Base-by-base conservation (phyloP, 2,797 vertebrate species). In the Adelosebastes latens region DNA sequence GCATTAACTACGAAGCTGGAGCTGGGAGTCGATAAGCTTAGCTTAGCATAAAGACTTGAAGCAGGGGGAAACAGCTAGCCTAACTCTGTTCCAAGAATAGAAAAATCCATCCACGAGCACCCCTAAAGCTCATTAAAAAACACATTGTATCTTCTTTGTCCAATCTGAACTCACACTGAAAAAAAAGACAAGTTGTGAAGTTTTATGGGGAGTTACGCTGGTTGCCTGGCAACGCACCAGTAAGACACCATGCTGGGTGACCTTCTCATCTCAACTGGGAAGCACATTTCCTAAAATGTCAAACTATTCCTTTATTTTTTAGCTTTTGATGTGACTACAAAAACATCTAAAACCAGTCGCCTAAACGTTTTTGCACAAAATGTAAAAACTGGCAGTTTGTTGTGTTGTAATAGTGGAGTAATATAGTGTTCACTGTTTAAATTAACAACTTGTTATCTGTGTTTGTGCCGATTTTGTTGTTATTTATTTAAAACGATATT, bases 191-290 rank as follows among this genome's bases (percentile, higher is more conserved):
- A 18, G 32, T 7, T 24, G 20, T 32, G 16, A n/a, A 52, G 18
- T 29, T 77, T 60, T 11, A 52, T 11, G 18, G 42, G 5, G 58
- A 18, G 42, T 78, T 56, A 42, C 7, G 0, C 55, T 72, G 53
- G 69, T 66, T 79, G 62, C 63, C 25, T 62, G 64, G 71, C 72
- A 75, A 69, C 7, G 56, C n/a, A 64, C 34, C 31, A 53, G 53
- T 22, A 56, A 46, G 34, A 49, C 9, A 24, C 25, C 4, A 8
- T 10, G 25, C 55, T 20, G 12, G 27, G 14, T 11, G 9, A 72
- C n/a, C 56, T 55, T 53, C 16, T 72, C 13, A 53, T 24, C 18
- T 29, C 0, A 11, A 62, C 34, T 31, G n/a, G 34, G 49, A 27
- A 52, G 16, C 46, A 55, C 6, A 1, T 27, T 52, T 36, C 22